Conservation (phyloP, 2,113 vertebrate genomes). For the Festucalex cinctus region DNA sequence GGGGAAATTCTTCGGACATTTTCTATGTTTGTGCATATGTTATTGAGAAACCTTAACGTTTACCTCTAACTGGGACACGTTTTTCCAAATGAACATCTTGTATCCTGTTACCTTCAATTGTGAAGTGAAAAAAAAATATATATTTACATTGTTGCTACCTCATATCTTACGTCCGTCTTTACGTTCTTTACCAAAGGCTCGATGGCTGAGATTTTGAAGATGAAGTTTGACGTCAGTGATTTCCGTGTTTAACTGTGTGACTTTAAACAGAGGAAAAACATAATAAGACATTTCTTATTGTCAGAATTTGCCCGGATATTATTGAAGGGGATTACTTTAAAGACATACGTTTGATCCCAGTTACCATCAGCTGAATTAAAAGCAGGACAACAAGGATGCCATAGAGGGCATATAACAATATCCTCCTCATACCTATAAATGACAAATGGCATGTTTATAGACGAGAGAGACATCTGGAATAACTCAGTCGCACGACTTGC, state of each 20-base stretch:
- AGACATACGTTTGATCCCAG: conserved; percentile 45
- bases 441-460: background rate
- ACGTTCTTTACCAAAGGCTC: background rate
- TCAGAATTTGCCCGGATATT: background rate
- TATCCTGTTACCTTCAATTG: background rate
- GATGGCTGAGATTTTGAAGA: background rate
- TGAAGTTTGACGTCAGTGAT: conserved; percentile 38
- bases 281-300: background rate
- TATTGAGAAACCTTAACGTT: background rate
- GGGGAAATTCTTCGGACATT: too few relatives aligned
- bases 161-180: background rate
- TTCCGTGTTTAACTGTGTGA: conserved; percentile 44
- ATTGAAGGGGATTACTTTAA: background rate
- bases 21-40: too few relatives aligned
- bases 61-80: conserved; percentile 35
- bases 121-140: background rate
- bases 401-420: conserved; percentile 30
- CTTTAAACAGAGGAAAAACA: conserved; percentile 13
- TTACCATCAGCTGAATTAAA: conserved; percentile 48
- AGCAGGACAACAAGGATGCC: conserved; percentile 46
- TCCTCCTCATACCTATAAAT: conserved; percentile 32
- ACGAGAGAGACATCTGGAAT: background rate
- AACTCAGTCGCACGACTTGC: background rate
- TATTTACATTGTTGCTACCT: background rate
- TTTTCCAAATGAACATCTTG: background rate